Evolutionary conservation across 1,140 invertebrate species (phyloP), one percentile per base, ranked within the genome.

Genomic region (Colletes gigas): DNA sequence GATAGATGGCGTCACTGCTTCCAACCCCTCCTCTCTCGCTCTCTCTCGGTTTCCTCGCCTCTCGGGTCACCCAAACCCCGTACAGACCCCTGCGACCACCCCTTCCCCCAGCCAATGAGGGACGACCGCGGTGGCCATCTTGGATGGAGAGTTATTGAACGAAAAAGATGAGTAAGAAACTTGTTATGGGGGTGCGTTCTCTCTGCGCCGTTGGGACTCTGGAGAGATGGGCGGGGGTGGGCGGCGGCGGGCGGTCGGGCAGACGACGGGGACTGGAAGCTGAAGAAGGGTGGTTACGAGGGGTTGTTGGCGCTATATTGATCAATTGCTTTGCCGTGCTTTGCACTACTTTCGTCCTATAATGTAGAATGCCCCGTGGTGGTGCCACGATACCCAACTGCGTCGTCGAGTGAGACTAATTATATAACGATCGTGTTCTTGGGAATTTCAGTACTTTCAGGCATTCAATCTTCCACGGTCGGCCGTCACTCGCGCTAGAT

Each of bases 121-220:
- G 88, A 93, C 93, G 93, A 93, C 93, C 92, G 92, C 90, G 92
- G 92, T 93, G 92, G 93, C 93, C 93, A 93, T 93, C 93, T 93
- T 93, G 93, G 92, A 93, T 93, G 92, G 93, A 93, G 92, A 93
- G 92, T 93, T 93, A 93, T 93, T 93, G 93, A 93, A 93, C 93
- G 93, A 93, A 93, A 93, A 93, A 93, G 93, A 93, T 93, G 93
- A 93, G 93, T 93, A 93, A 93, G 93, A 93, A 93, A 93, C 93
- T 93, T 93, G 92, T 93, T 93, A 93, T 91, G 91, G 91, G 92
- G 92, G 92, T 93, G 91, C 92, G 92, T 92, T 92, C 91, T 88
- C 90, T 91, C 88, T 69, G 83, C 85, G 87, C 88, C 86, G 84
- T 69, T 88, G 80, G 83, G 78, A 86, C 78, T 84, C 84, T 83